Evolutionary conservation across 1,140 invertebrate species (phyloP), one percentile per base, ranked within the genome.

Genomic region (Philotrypesis tridentata): DNA sequence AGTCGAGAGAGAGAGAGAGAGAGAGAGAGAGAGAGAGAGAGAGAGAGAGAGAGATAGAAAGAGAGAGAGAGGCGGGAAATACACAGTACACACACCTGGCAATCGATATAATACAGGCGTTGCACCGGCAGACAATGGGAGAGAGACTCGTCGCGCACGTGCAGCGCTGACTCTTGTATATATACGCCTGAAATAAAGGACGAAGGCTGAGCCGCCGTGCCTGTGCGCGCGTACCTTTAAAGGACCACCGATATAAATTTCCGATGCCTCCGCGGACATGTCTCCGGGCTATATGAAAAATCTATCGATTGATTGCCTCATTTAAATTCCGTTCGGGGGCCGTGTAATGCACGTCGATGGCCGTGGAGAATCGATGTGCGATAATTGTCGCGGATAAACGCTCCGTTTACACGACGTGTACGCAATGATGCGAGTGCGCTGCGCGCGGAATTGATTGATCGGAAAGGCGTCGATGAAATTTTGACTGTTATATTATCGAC

Each of bases 51-150:
- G n/a, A n/a, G n/a, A n/a, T n/a, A n/a, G n/a, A n/a, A n/a, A n/a
- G n/a, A n/a, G n/a, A n/a, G 71, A 67, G 72, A 81, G 63, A 75
- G 31, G 23, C 63, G 63, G 63, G 29, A 67, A 37, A 37, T 25
- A 48, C 71, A n/a, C n/a, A n/a, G n/a, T n/a, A n/a, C n/a, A n/a
- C n/a, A 72, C 75, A 82, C 80, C 80, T 82, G 80, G 80, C 80
- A 72, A 67, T 75, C 23, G 43, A 43, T 79, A 79, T 33, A 1
- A 21, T 5, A 33, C 14, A 60, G 8, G 11, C 6, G 8, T 6
- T 23, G 77, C 37, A 60, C 21, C 17, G 40, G 11, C 67, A 61
- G 9, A 78, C 43, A 78, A n/a, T 48, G 71, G 43, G 31, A 40
- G 37, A 71, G n/a, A n/a, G n/a, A n/a, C n/a, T n/a, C 4, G 17